A percentile compares a stretch with the other conserved stretches of the same genome.
Evolutionary conservation across 2,113 vertebrate genomes (phyloP).

Genomic region (Pomatostomus ruficeps): DNA sequence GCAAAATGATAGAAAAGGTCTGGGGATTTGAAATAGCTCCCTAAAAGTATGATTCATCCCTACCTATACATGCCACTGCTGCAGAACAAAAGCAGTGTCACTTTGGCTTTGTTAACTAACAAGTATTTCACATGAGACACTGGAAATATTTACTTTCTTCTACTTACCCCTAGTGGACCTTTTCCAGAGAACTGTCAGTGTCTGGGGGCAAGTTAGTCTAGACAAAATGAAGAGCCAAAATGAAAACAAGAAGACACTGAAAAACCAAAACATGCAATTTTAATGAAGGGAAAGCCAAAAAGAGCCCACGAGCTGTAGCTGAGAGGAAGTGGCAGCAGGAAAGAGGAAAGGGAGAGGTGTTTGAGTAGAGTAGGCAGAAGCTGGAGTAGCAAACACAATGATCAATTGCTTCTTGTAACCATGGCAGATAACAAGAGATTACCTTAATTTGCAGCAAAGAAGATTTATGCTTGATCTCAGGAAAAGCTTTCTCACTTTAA

Average conservation of each 20-base stretch:
- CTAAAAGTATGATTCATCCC: neutral
- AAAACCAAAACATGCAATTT: neutral
- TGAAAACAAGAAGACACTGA: neutral
- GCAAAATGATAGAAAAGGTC: accelerated
- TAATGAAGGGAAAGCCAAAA: neutral
- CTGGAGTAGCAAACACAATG: accelerated
- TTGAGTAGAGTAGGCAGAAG: neutral
- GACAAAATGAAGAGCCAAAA: neutral
- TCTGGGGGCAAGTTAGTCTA: neutral
- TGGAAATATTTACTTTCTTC: neutral
- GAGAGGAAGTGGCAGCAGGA: accelerated
- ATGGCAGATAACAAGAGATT: neutral
- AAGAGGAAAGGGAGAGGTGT: neutral
- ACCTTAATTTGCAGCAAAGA: neutral
- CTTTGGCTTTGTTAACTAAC: neutral
- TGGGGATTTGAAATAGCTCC: neutral
- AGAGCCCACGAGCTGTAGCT: accelerated
- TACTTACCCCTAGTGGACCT: neutral
- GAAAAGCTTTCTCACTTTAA: neutral
- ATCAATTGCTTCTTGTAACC: neutral
- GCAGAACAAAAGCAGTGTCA: neutral
- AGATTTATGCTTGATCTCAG: neutral
- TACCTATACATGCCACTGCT: neutral
- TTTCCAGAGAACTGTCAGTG: neutral
- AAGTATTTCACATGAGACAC: neutral